Conservation (phyloP, 2,797 vertebrate genomes). For the Pachyuromys duprasi region DNA sequence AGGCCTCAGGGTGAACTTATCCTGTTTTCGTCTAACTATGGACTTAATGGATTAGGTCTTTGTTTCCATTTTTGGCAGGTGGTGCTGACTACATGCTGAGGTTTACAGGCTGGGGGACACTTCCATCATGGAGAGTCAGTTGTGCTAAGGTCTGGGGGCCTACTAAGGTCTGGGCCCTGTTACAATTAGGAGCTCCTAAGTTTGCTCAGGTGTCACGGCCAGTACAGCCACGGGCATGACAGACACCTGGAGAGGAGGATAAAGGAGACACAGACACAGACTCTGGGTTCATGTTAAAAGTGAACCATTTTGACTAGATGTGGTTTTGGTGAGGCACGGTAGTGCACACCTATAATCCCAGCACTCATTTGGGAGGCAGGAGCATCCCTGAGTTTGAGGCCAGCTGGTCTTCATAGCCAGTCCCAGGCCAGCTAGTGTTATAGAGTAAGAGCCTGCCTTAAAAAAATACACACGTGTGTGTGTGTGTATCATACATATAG, state of each 20-base stretch:
- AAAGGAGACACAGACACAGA: neutral
- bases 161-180: neutral
- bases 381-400: neutral
- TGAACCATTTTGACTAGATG: neutral
- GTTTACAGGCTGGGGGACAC: neutral
- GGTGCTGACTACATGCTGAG: neutral
- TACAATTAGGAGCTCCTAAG: neutral
- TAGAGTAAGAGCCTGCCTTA: neutral
- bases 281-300: neutral
- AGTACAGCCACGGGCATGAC: neutral
- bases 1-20: neutral
- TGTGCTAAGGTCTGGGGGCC: neutral
- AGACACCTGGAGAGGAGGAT: neutral
- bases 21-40: neutral
- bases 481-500: too few relatives aligned
- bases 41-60: neutral
- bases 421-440: neutral
- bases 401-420: neutral
- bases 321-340: neutral
- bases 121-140: neutral
- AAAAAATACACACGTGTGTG: too few relatives aligned
- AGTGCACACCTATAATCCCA: neutral
- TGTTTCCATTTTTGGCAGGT: neutral
- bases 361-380: neutral
- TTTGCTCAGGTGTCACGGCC: neutral